Conservation (phyloP, 2,888 invertebrate genomes). For the Eugnorisma glareosa region DNA sequence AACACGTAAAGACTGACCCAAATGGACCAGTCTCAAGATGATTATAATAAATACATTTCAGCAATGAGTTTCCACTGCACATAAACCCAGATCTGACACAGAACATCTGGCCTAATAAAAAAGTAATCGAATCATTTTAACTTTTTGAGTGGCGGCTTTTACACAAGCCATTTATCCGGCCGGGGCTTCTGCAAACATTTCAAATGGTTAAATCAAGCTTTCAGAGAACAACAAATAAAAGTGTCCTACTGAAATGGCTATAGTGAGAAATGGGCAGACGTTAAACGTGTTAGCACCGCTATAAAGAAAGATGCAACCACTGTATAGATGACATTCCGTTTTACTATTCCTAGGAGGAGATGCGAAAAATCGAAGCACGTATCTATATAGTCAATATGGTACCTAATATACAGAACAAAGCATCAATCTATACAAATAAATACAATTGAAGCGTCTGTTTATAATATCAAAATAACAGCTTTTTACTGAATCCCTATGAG, state of each 20-base stretch:
- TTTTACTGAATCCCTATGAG: too few relatives aligned
- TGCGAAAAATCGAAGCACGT: slow-evolving; percentile 43
- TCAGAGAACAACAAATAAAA: slow-evolving; percentile 77
- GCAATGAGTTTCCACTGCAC: slow-evolving; percentile 61
- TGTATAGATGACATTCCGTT: slow-evolving; percentile 56
- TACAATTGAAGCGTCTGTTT: too few relatives aligned
- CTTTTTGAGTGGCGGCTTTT: slow-evolving; percentile 67
- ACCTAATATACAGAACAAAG: slow-evolving; percentile 40
- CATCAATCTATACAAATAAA: too few relatives aligned
- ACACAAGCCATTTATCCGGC: slow-evolving; percentile 70
- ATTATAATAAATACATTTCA: slow-evolving; percentile 48
- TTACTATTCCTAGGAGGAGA: slow-evolving; percentile 45
- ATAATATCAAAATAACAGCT: too few relatives aligned
- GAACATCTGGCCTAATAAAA: slow-evolving; percentile 78
- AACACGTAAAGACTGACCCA: slow-evolving; percentile 49
- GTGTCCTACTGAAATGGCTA: slow-evolving; percentile 76
- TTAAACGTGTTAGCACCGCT: slow-evolving; percentile 76
- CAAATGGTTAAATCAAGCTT: slow-evolving; percentile 76
- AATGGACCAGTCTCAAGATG: slow-evolving; percentile 19
- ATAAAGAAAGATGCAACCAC: slow-evolving; percentile 75
- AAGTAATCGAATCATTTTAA: slow-evolving; percentile 71
- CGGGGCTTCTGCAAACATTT: slow-evolving; percentile 72
- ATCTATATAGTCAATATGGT: slow-evolving; percentile 39
- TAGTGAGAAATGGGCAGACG: slow-evolving; percentile 76
- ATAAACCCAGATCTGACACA: slow-evolving; percentile 70